A percentile compares a stretch with the other conserved stretches of the same genome.
Conservation (phyloP, 2,797 vertebrate species). For the Eospalax fontanierii region DNA sequence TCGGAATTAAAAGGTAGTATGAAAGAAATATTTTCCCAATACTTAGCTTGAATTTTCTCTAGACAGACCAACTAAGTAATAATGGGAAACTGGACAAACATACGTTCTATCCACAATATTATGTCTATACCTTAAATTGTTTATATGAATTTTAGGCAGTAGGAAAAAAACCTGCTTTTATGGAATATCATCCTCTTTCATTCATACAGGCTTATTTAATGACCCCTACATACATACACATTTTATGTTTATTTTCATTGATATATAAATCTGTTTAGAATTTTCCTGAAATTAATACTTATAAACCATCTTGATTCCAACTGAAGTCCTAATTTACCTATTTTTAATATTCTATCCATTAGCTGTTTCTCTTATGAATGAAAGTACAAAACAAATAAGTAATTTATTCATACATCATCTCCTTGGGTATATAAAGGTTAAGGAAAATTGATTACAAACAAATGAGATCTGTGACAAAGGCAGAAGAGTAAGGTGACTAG, state of each 20-base stretch:
- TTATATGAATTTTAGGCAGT: background rate
- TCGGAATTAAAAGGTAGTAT: background rate
- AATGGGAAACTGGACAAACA: constrained; percentile 13
- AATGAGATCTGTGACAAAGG: constrained; percentile 86
- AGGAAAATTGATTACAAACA: constrained; percentile 88
- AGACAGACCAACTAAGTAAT: background rate
- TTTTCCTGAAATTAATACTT: constrained; percentile 60
- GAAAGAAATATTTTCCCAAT: constrained; percentile 24
- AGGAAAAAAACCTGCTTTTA: background rate
- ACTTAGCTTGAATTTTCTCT: background rate
- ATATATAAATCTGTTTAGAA: background rate
- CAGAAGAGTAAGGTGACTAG: constrained; percentile 80
- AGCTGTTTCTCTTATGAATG: constrained; percentile 81
- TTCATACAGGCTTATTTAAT: constrained; percentile 12
- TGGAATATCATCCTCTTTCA: background rate
- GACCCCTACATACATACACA: background rate
- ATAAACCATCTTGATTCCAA: background rate
- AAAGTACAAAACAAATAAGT: constrained; percentile 82
- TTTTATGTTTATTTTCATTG: constrained; percentile 13
- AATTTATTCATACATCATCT: constrained; percentile 81
- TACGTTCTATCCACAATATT: background rate
- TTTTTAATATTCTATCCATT: constrained; percentile 4
- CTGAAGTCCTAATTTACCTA: background rate
- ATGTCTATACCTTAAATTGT: background rate
- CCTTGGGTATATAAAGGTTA: constrained; percentile 85